Evolutionary conservation across 2,797 vertebrate genomes (phyloP), one percentile per base, ranked within the genome.

Genomic region (Eulemur rubriventer): DNA sequence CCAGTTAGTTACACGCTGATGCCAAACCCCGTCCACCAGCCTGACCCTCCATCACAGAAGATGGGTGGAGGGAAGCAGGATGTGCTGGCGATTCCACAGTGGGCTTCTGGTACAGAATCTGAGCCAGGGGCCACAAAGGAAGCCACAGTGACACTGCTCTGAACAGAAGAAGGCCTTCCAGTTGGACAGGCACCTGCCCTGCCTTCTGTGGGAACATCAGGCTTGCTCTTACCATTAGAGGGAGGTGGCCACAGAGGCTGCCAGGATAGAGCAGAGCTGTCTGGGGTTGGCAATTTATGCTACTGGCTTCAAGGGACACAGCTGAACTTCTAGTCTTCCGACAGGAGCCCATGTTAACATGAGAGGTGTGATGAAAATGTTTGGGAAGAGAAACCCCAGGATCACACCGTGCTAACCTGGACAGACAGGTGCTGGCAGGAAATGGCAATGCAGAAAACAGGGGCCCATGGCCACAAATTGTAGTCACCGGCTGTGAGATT

Each of bases 1-100:
- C 35, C 41, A 81, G 20, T 24, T 41, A 81, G 10, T 28, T 41
- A n/a, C 28, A 65, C 13, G 38, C 4, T 1, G 33, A 72, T 33
- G 17, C 18, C 13, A 35, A 43, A 7, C 3, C 14, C 13, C 6
- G 0, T 30, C 4, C 59, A 33, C 6, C 26, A 26, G 35, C 24
- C n/a, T 28, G 6, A 63, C 28, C 2, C 41, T 59, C 4, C 11
- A 5, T 33, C 24, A 9, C 55, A 46, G 46, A 59, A 63, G 28
- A 57, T 14, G 20, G 38, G 20, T 2, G 1, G 30, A 24, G 48
- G 41, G 50, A 59, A 86, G 28, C 2, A 16, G 10, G 63, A 26
- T 2, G 2, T 3, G 3, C 1, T 35, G 6, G 35, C 6, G 48
- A 24, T 18, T 67, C 7, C 20, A 4, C 2, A 10, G 3, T 5